phyloP scores from a whole-genome alignment of 2,113 vertebrate genomes.

The Panurus biarmicus region DNA sequence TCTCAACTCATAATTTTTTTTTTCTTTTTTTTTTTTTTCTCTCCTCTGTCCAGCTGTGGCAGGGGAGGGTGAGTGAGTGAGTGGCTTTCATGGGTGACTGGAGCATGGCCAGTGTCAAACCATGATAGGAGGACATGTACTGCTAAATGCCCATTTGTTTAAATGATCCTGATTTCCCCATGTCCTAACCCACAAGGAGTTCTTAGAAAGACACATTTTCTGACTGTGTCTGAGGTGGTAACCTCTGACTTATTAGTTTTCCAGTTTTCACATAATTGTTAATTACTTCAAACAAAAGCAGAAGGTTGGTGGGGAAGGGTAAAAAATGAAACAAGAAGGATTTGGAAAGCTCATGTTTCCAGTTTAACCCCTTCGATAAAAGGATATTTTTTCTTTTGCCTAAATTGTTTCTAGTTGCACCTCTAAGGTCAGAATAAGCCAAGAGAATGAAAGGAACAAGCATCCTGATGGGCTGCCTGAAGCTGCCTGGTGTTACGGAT shows the following conservation, averaged over 20 bases:
- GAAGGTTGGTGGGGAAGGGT: background rate
- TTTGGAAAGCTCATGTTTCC: background rate
- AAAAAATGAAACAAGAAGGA: background rate
- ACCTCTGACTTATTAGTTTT: conserved; percentile 51
- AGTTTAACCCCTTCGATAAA: background rate
- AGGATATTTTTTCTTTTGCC: conserved; percentile 42
- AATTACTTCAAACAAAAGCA: conserved; percentile 24
- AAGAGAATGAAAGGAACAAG: conserved; percentile 76
- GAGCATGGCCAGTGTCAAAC: background rate
- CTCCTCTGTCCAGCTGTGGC: background rate
- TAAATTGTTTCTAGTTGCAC: conserved; percentile 75
- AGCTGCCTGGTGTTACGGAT: conserved; percentile 88
- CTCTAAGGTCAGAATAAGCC: conserved; percentile 75
- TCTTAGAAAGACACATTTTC: conserved; percentile 9
- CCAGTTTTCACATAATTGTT: conserved; percentile 27
- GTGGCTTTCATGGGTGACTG: background rate
- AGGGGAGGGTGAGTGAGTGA: background rate
- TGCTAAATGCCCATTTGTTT: background rate
- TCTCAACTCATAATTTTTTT: too few relatives aligned
- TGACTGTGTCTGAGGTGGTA: background rate
- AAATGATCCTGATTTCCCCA: background rate
- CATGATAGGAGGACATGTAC: background rate
- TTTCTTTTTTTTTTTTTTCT: too few relatives aligned
- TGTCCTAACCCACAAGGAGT: background rate
- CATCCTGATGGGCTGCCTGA: conserved; percentile 78